Base-by-base conservation (phyloP, 2,113 vertebrate genomes). In the Myotis lucifugus region DNA sequence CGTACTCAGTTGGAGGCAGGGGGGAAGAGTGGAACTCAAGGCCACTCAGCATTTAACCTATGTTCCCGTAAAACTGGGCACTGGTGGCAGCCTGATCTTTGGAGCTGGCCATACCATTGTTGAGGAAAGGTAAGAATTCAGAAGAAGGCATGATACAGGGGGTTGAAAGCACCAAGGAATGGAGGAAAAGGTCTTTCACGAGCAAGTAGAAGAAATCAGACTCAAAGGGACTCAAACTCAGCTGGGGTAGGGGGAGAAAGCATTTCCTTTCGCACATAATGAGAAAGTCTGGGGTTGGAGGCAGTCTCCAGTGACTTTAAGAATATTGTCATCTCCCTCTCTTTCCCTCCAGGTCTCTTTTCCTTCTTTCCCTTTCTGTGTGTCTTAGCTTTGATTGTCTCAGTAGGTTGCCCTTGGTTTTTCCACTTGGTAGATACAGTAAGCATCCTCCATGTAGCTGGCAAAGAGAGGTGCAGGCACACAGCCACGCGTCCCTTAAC, bases 361-460 rank as follows among this genome's bases (percentile, higher is more conserved):
- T 27, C 13, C n/a, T 42, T 74, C 52, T 89, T 27, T 56, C 40
- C 27, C 2, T 48, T n/a, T 83, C 9, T 17, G 14, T 1, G 3
- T 14, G 14, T 50, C 70, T 73, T 72, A 46, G 56, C 27, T 27
- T 73, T 73, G 13, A 61, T 42, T 67, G 18, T 93, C 29, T 84
- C 5, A 23, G 34, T 27, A 27, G 7, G 1, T 32, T 66, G 18
- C 14, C 37, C 13, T 74, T 2, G 0, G 13, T 27, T 37, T 37
- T 85, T 56, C 5, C 4, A 69, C n/a, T 21, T n/a, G 15, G 3
- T 76, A 7, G 21, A 54, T 54, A 54, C 17, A 54, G 52, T 8
- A 82, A 59, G 4, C 12, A 34, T 37, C 3, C 5, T 70, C 37
- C 0, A 0, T 1, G 1, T 3, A 25, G 2, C 54, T 66, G 23